phyloP scores from a whole-genome alignment of 2,113 vertebrate genomes.

The Aythya baeri region DNA sequence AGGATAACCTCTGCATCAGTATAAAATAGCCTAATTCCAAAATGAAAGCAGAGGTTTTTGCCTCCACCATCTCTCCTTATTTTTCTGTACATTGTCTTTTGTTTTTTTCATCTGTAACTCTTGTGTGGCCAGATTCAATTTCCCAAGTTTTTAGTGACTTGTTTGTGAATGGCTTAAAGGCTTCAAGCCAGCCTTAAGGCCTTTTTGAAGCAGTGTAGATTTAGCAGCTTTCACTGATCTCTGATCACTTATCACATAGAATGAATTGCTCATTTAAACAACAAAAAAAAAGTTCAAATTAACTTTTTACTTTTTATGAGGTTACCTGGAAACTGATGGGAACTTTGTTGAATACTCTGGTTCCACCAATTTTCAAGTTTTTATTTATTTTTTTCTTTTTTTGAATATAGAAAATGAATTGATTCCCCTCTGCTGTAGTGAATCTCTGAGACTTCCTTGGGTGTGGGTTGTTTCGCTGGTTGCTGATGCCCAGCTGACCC shows the following conservation, averaged over 20 bases:
- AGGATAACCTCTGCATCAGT: not conserved
- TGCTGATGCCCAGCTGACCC: not conserved
- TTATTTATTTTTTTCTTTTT: rapidly evolving
- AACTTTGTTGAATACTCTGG: not conserved
- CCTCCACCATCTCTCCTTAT: not conserved
- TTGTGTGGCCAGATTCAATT: not conserved
- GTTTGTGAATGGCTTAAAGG: not conserved
- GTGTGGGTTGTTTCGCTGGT: not conserved
- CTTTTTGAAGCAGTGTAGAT: not conserved
- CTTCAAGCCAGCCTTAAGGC: not conserved
- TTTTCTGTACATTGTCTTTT: not conserved
- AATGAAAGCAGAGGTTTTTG: not conserved
- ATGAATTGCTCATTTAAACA: not conserved
- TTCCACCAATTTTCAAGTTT: not conserved
- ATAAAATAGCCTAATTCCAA: not conserved
- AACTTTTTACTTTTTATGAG: not conserved
- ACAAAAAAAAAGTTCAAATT: not conserved
- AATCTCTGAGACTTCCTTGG: rapidly evolving
- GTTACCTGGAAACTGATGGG: not conserved
- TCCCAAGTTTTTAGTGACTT: not conserved
- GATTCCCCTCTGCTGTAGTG: not conserved
- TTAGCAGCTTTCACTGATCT: not conserved
- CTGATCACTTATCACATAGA: rapidly evolving
- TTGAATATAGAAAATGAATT: rapidly evolving
- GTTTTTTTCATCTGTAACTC: not conserved